Base-by-base conservation (phyloP, 92 coral and sea anemone species). In the Zoanthus sansibaricus region DNA sequence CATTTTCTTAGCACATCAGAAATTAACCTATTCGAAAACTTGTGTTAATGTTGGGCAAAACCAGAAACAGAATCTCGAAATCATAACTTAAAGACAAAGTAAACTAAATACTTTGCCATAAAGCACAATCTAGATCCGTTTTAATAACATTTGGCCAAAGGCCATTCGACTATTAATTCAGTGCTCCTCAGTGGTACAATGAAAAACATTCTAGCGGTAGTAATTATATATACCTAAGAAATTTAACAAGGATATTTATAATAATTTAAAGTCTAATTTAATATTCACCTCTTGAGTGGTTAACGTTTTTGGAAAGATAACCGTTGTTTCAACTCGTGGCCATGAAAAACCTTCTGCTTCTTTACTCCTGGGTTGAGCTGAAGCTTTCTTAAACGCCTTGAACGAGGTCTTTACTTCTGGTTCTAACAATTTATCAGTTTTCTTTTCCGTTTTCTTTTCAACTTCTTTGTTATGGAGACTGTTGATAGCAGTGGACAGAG, bases 281-380 rank as follows among this genome's bases (percentile, higher is more conserved):
- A 15, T 10, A 47, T 12, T 70, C 84, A 95, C 99, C 99, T 97
- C 99, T 48, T 92, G 85, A 37, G 87, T 88, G 73, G 94, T 95
- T 85, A 97, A 78, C 21, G 99, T 83, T 72, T 94, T 92, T 7
- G 99, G 99, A 79, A 90, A 97, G 68, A 95, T 90, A 9, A 93
- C 93, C 52, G 95, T 93, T 2, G 96, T 90, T 61, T 97, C 95
- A 75, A 97, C 82, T 61, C 93, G 93, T 54, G 98, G 98, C 94
- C 96, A 95, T 25, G 9, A 15, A 20, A 12, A 74, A 16, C 83
- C 88, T 33, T 83, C 79, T 5, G 88, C 91, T 30, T 66, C 88
- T 25, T 71, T 84, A 51, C 61, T 71, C 14, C 18, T 47, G 30
- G 74, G 66, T 16, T 82, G 54, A 9, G 82, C 45, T 51, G 79